Conservation (phyloP, 2,797 vertebrate genomes). For the Euphonia xanthogaster region DNA sequence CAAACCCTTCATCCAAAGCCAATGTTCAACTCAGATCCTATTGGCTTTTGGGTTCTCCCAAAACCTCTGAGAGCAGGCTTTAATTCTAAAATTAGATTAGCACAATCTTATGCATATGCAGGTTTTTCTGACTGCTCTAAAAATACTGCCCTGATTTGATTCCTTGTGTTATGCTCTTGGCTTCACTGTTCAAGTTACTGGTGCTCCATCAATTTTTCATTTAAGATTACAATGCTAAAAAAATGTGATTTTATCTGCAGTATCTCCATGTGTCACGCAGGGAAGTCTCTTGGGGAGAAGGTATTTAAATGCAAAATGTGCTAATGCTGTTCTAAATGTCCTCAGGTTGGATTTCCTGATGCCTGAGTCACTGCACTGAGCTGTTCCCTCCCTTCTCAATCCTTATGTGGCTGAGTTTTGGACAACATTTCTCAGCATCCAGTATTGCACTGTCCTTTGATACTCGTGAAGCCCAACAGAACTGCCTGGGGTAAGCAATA, state of each 20-base stretch:
- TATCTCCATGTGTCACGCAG: not conserved
- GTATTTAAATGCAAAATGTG: not conserved
- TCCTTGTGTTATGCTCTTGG: not conserved
- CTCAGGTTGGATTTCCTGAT: not conserved
- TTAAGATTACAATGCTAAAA: not conserved
- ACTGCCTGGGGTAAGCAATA: not conserved
- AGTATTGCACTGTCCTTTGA: not conserved
- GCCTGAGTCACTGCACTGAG: not conserved
- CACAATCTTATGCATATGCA: not conserved
- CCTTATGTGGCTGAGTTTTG: accelerated
- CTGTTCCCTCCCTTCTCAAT: not conserved
- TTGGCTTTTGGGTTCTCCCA: not conserved
- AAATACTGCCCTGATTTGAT: not conserved
- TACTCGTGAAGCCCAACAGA: not conserved
- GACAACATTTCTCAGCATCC: not conserved
- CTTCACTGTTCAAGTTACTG: not conserved
- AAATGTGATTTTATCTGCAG: not conserved
- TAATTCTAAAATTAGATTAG: not conserved
- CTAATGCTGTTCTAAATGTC: not conserved
- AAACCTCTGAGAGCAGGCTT: not conserved
- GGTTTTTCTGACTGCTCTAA: not conserved
- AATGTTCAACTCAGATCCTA: not conserved
- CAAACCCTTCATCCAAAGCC: not conserved
- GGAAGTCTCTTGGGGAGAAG: not conserved
- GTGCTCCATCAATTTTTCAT: not conserved